Evolutionary conservation across 2,113 vertebrate genomes (phyloP), one percentile per base, ranked within the genome.

Genomic region (Orcinus orca): DNA sequence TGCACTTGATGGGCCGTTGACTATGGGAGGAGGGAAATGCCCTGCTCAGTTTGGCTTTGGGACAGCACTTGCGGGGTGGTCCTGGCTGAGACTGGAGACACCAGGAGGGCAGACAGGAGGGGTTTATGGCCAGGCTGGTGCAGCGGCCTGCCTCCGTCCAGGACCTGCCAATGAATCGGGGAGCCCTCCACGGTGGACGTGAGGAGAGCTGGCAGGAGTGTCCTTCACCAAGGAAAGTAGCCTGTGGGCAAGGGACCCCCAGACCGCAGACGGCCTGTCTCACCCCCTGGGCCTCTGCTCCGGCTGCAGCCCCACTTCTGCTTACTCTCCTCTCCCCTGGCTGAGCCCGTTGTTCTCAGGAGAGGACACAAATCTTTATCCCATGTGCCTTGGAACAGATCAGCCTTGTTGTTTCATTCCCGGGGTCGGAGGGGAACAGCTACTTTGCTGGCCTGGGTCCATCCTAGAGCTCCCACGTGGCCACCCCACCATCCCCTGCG

Each of bases 11-110:
- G 12, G 20, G 58, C 33, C 29, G 55, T 82, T n/a, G 41, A 41
- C 25, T 62, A 10, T 0, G 4, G 10, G 11, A 76, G 63, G 8
- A 29, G 23, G 26, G 2, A 9, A n/a, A 18, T 53, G 76, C 13
- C 76, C 47, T 0, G 0, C 31, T 11, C 0, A 0, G 15, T n/a
- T 9, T 87, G 23, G 55, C 55, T 70, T 86, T 4, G 6, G 41
- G 18, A 41, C 15, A 6, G 70, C 17, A 68, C 26, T 38, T 3
- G 1, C 17, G 9, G 17, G 1, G 4, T 23, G 29, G 44, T 21
- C 70, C n/a, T 63, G 63, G 65, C 26, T n/a, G 41, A 65, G n/a
- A 38, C 6, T 4, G 1, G 4, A 1, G n/a, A 15, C 2, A 3
- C 17, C 29, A 11, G 21, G 21, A 15, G 15, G 21, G 4, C 9